These are phyloP conservation scores for Dascillus cervinus DNA, from an alignment of 2,888 invertebrate genomes.

Conservation along the genomic window DNA sequence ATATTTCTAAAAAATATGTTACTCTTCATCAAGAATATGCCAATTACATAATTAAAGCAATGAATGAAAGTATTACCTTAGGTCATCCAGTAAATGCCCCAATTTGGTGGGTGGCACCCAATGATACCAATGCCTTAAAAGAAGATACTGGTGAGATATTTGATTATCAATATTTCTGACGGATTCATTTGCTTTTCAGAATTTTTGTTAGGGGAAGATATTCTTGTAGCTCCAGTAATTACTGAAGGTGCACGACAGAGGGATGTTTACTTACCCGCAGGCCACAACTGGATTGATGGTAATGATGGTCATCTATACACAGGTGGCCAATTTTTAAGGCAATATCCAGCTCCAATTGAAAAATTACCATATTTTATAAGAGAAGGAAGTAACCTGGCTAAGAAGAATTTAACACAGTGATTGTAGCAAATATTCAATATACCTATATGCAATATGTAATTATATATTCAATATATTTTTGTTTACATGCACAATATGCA, in stretches of 20 bases:
- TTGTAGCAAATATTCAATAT: too few species aligned
- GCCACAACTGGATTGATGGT: constrained; percentile 72
- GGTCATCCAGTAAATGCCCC: constrained; percentile 73
- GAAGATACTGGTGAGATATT: constrained; percentile 14
- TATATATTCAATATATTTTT: too few species aligned
- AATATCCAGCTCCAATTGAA: constrained; percentile 60
- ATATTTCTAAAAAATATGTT: constrained; percentile 56
- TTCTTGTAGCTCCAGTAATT: constrained; percentile 72
- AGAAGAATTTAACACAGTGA: too few species aligned
- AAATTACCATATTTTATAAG: constrained; percentile 58
- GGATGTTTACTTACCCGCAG: constrained; percentile 68
- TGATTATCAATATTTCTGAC: too few species aligned
- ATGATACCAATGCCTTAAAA: constrained; percentile 8
- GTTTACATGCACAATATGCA: too few species aligned
- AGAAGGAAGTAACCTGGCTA: background rate
- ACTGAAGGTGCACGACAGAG: constrained; percentile 52
- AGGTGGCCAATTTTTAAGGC: constrained; percentile 56
- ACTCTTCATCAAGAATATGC: constrained; percentile 57
- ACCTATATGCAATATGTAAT: too few species aligned
- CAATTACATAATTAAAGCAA: constrained; percentile 53
- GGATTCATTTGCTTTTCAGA: constrained; percentile 46
- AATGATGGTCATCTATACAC: constrained; percentile 42
- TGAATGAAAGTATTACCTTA: constrained; percentile 49
- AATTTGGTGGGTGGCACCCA: constrained; percentile 65
- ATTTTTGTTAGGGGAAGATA: constrained; percentile 67